Percentiles rank a stretch among this genome's conserved stretches.
These are phyloP conservation scores for Mesoligia furuncula DNA, from an alignment of 2,888 invertebrate genomes.

Conservation along the genomic window DNA sequence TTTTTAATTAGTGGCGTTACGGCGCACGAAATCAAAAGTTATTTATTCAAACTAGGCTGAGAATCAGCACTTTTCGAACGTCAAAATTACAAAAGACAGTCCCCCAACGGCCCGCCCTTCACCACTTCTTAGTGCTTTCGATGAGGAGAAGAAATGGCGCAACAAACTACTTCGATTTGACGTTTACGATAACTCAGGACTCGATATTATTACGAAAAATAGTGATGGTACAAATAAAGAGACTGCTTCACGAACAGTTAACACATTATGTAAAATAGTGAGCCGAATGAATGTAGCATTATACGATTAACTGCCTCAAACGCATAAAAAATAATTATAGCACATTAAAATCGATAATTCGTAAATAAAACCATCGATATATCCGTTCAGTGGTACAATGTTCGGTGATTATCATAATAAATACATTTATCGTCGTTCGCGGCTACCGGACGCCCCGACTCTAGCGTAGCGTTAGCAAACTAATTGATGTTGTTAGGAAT, in stretches of 20 bases:
- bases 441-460: slow-evolving; percentile 76
- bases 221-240: no score
- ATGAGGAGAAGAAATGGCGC: no score
- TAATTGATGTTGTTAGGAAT: slow-evolving; percentile 19
- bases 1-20: no score
- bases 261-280: background rate
- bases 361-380: slow-evolving; percentile 71
- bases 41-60: no score
- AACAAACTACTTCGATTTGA: no score
- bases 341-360: slow-evolving; percentile 67
- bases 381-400: slow-evolving; percentile 75
- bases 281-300: background rate
- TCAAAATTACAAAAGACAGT: no score
- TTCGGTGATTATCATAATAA: slow-evolving; percentile 82
- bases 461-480: slow-evolving; percentile 69
- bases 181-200: no score
- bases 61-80: no score
- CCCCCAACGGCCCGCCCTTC: no score
- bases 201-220: no score
- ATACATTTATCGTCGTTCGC: slow-evolving; percentile 81
- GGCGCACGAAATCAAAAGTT: no score
- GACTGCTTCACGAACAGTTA: background rate
- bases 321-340: slow-evolving; percentile 38
- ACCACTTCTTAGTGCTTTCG: no score
- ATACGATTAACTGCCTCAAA: slow-evolving; percentile 1